Conservation (phyloP, 2,113 vertebrate species). For the Podocnemis expansa region DNA sequence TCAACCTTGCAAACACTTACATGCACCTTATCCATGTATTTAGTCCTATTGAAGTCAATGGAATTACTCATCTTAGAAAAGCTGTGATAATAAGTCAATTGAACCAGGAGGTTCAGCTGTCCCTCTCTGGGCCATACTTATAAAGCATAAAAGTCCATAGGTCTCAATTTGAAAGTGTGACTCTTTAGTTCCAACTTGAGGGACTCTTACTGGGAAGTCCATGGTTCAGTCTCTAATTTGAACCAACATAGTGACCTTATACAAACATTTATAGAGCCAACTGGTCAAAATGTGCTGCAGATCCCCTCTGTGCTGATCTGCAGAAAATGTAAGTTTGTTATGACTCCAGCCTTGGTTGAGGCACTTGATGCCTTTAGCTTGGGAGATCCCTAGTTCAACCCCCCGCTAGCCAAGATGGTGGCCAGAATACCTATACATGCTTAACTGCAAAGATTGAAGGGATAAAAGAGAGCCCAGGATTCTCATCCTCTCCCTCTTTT, state of each 20-base stretch:
- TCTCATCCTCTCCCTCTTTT: neutral
- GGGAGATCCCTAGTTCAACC: neutral
- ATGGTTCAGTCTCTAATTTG: neutral
- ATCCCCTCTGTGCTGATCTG: neutral
- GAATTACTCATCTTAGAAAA: accelerated
- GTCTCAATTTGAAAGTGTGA: neutral
- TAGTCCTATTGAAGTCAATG: neutral
- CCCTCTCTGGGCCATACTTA: neutral
- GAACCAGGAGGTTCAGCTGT: neutral
- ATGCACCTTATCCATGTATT: neutral
- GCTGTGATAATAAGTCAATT: neutral
- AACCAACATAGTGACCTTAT: neutral
- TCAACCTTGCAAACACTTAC: neutral
- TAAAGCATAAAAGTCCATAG: neutral
- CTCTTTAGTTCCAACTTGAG: neutral
- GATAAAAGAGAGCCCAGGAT: neutral
- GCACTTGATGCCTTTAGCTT: accelerated
- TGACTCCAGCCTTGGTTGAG: neutral
- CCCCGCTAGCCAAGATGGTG: neutral
- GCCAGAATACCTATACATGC: neutral
- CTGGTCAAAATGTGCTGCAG: neutral
- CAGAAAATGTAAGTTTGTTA: neutral
- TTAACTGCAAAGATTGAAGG: neutral
- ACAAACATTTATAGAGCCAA: neutral
- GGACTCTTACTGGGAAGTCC: neutral